Percentiles rank a stretch among this genome's conserved stretches.
These are phyloP conservation scores for Solea senegalensis DNA, from an alignment of 2,113 vertebrate species.

Conservation along the genomic window DNA sequence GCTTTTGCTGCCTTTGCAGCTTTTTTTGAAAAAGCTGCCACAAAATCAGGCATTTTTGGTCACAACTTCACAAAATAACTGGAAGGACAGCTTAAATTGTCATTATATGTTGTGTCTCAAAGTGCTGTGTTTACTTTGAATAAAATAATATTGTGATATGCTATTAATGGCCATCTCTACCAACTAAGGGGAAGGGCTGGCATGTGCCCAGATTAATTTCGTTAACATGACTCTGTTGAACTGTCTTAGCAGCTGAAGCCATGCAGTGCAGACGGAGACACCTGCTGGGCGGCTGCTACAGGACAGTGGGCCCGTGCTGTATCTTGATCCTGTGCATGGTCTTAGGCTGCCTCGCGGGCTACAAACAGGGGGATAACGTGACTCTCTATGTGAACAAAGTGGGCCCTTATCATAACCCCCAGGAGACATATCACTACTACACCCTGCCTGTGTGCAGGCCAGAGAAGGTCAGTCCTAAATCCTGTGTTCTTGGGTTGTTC, in stretches of 20 bases:
- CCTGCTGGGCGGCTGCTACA: conserved; percentile 45
- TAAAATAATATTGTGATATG: too few relatives aligned
- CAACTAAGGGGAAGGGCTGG: too few relatives aligned
- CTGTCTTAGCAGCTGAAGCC: conserved; percentile 53
- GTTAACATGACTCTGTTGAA: conserved; percentile 9
- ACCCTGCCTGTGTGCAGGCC: conserved; percentile 91
- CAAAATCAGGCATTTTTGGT: too few relatives aligned
- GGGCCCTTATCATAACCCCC: conserved; percentile 93
- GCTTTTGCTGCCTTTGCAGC: too few relatives aligned
- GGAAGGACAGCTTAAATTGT: too few relatives aligned
- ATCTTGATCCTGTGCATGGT: conserved; percentile 76
- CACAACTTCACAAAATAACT: too few relatives aligned
- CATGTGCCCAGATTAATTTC: neutral
- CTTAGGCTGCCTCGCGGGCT: conserved; percentile 77
- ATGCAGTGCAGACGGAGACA: conserved; percentile 53
- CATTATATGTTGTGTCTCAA: too few relatives aligned
- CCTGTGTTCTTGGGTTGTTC: neutral
- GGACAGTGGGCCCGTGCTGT: conserved; percentile 57
- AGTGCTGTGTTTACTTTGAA: too few relatives aligned
- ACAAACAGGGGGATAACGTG: conserved; percentile 85
- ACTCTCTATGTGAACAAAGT: conserved; percentile 94
- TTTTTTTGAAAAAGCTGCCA: too few relatives aligned
- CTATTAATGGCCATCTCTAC: neutral
- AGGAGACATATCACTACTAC: conserved; percentile 95
- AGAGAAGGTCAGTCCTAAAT: conserved; percentile 79